Evolutionary conservation across 53 echinoderm and acorn worm genomes (phyloP), one percentile per base, ranked within the genome.

Genomic region (Crossaster papposus): DNA sequence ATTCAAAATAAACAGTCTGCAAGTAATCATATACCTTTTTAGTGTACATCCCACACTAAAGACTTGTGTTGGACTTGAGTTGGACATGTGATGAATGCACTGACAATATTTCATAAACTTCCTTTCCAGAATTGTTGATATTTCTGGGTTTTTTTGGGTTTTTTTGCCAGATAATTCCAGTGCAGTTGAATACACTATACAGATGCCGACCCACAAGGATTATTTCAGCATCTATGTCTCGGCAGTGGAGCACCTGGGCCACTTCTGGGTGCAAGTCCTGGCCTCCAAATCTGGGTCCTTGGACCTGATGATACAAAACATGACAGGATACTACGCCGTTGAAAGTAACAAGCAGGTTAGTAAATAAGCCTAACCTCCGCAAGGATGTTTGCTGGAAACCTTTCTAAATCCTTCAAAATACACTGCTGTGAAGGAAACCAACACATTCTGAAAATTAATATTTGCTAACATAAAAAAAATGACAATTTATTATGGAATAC

Each of bases 201-300:
- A 91, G 30, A 76, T 86, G 62, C 95, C 95, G n/a, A 79, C 36
- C 62, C 90, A 81, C 72, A 78, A 86, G 63, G 95, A 97, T 30
- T 97, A 79, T 83, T 97, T 97, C 90, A 95, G 89, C 4, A 89
- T 97, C 36, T 97, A 94, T 74, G 51, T 97, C 54, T 97, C 97
- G 28, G 97, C 95, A 52, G 97, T 97, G 54, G 95, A 95, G 79
- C 95, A 94, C 64, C 91, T 96, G 29, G 90, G 88, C 35, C 98
- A 97, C 79, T 97, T 97, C 91, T 97, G 98, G 98, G 81, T 96
- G 52, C 98, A 97, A 82, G 93, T 97, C 4, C 90, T 97, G 9
- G 92, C 89, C n/a, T 79, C 90, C 73, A 97, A 95, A 82, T 91
- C 98, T 3, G 79, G 80, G 9, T 76, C 93, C 29, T 68, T 97